Base-by-base conservation (phyloP, 1,140 invertebrate species). In the Drosophila lini region DNA sequence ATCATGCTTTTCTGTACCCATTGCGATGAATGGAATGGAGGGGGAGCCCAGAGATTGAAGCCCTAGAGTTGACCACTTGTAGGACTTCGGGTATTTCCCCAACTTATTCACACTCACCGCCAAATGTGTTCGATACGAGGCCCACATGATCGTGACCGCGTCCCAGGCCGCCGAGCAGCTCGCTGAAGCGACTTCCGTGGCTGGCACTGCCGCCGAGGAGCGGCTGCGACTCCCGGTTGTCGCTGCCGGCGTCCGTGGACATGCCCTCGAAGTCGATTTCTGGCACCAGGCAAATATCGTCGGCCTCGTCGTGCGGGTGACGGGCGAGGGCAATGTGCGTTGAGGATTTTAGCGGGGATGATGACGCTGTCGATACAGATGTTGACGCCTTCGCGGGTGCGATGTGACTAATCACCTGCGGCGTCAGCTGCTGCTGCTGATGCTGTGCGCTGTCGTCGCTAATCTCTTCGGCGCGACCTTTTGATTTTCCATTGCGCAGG, bases 181-280 rank as follows among this genome's bases (percentile, higher is more conserved):
- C 78, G 42, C 78, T 90, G 13, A 90, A 81, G n/a, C 84, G 84
- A 74, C 84, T 86, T 22, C 74, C 64, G 55, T 88, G 83, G 16
- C 83, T 83, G 34, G 64, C 61, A 31, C 59, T 94, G 78, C 96
- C 95, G 93, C 95, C 95, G 31, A 98, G 94, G 74, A 98, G 94
- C 91, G 97, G 97, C 94, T 98, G 97, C 92, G 96, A 97, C 94
- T 98, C 97, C 90, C 97, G 94, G 93, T 96, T 96, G 62, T 95
- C 94, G 92, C 94, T 94, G 86, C 95, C 95, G 70, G 95, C 93
- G 92, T 96, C 94, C 93, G 94, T 94, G 92, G 90, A 90, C 84
- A 84, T 85, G 95, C 95, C 92, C 95, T 95, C 80, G 94, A 90
- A 92, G 69, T 91, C 91, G 38, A 92, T 92, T 80, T 92, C 91